Evolutionary conservation across 2,888 invertebrate species (phyloP).

Genomic region (Psococerastis gibbosa): DNA sequence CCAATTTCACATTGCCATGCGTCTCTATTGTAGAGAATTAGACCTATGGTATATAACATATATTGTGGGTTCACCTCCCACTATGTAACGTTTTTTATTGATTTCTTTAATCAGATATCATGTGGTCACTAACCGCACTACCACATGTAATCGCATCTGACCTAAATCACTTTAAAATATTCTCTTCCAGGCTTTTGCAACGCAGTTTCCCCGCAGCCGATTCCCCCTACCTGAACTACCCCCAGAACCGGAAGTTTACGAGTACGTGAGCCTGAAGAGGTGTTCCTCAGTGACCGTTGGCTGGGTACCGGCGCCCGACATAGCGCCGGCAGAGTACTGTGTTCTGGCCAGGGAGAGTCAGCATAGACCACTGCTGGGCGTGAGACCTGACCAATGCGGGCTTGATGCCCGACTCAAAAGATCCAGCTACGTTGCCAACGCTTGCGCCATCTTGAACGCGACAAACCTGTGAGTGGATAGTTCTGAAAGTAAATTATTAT

Average conservation of each 20-base stretch:
- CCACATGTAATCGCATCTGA: too few species aligned
- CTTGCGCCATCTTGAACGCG: conserved; percentile 22
- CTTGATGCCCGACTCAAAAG: conserved; percentile 26
- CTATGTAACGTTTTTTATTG: too few species aligned
- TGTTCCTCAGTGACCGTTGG: conserved; percentile 36
- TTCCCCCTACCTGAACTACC: conserved; percentile 35
- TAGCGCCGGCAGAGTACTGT: conserved; percentile 24
- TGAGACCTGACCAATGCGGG: conserved; percentile 28
- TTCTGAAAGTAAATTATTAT: too few species aligned
- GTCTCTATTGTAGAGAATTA: too few species aligned
- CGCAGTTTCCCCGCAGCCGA: conserved; percentile 24
- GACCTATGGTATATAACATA: too few species aligned
- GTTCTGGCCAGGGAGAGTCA: conserved; percentile 24
- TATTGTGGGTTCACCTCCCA: too few species aligned
- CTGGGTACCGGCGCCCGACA: conserved; percentile 32
- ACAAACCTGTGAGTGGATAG: conserved; percentile 12
- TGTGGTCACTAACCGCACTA: too few species aligned
- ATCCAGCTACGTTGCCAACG: conserved; percentile 24
- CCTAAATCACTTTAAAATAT: too few species aligned
- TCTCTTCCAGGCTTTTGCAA: conserved; percentile 29
- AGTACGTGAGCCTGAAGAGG: conserved; percentile 28
- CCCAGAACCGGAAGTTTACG: conserved; percentile 29
- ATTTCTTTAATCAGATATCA: too few species aligned
- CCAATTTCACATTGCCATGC: too few species aligned
- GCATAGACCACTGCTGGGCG: not conserved